These are phyloP conservation scores for Hyphantria cunea DNA, from an alignment of 1,140 invertebrate genomes.

Conservation along the genomic window DNA sequence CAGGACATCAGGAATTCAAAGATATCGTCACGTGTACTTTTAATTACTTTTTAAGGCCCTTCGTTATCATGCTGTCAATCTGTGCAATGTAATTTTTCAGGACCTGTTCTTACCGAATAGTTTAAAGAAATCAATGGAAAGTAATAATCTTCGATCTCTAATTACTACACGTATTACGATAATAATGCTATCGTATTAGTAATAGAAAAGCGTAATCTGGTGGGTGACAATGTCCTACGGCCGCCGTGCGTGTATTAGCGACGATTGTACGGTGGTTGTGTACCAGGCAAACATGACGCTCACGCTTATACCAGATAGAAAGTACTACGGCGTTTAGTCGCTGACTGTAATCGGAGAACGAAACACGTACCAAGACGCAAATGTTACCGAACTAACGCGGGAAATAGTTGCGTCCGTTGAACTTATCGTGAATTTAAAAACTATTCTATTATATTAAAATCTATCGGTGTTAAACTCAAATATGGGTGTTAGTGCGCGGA, in stretches of 20 bases:
- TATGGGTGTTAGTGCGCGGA: constrained; percentile 75
- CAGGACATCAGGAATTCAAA: too few relatives aligned
- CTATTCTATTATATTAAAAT: constrained; percentile 10
- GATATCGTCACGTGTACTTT: too few relatives aligned
- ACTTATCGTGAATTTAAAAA: constrained; percentile 24
- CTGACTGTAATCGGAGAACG: constrained; percentile 47
- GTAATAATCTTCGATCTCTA: constrained; percentile 6
- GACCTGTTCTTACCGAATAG: too few relatives aligned
- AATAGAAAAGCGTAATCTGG: constrained; percentile 23
- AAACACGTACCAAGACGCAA: constrained; percentile 58
- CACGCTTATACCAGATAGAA: constrained; percentile 69
- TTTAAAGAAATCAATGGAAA: neutral
- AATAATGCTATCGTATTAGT: constrained; percentile 17
- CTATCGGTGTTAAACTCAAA: constrained; percentile 38
- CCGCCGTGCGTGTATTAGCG: constrained; percentile 2
- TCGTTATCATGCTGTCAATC: too few relatives aligned
- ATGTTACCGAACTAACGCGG: constrained; percentile 69
- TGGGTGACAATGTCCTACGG: constrained; percentile 12
- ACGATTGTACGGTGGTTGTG: constrained; percentile 20
- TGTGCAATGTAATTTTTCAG: too few relatives aligned
- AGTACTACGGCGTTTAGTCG: constrained; percentile 63
- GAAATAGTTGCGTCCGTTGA: constrained; percentile 70
- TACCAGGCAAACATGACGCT: constrained; percentile 44
- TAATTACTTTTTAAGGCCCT: too few relatives aligned
- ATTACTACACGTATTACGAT: constrained; percentile 19